phyloP scores from a whole-genome alignment of 2,888 invertebrate genomes.

The Ectropis crepuscularia region DNA sequence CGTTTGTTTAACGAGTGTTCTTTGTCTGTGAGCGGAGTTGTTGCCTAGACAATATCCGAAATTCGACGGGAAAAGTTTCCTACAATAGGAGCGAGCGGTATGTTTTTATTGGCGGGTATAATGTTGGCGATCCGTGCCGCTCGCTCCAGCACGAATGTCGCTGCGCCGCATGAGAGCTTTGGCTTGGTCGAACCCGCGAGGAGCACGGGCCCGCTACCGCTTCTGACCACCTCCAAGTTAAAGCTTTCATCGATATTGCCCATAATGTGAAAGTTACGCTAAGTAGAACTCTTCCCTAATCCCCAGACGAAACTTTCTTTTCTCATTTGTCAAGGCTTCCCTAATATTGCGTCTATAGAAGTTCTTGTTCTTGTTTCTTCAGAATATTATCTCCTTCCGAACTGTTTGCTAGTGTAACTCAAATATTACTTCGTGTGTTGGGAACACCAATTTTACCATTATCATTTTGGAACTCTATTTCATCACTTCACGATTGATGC shows the following conservation, averaged over 20 bases:
- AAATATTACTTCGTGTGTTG: slow-evolving; percentile 7
- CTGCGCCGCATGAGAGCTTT: slow-evolving; percentile 72
- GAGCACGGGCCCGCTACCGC: slow-evolving; percentile 54
- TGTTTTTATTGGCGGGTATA: slow-evolving; percentile 53
- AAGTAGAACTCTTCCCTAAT: slow-evolving; percentile 69
- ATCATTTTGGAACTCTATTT: not conserved
- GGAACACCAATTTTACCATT: too few species aligned
- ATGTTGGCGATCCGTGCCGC: slow-evolving; percentile 52
- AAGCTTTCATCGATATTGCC: slow-evolving; percentile 70
- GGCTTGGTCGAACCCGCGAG: slow-evolving; percentile 59
- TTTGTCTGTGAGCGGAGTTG: slow-evolving; percentile 64
- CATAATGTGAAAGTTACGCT: slow-evolving; percentile 71
- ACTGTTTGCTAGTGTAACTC: slow-evolving; percentile 10
- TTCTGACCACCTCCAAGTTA: slow-evolving; percentile 53
- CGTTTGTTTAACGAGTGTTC: slow-evolving; percentile 55
- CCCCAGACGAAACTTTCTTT: slow-evolving; percentile 62
- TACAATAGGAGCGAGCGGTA: slow-evolving; percentile 67
- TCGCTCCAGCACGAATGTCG: slow-evolving; percentile 58
- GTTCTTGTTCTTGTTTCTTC: slow-evolving; percentile 38
- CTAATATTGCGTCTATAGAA: slow-evolving; percentile 50
- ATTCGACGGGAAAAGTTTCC: slow-evolving; percentile 74
- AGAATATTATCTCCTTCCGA: slow-evolving; percentile 21
- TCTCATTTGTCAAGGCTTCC: slow-evolving; percentile 54
- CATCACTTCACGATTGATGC: too few species aligned
- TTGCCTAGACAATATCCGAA: slow-evolving; percentile 74